phyloP scores from a whole-genome alignment of 2,888 invertebrate genomes.

The Ornithoptera alexandrae region DNA sequence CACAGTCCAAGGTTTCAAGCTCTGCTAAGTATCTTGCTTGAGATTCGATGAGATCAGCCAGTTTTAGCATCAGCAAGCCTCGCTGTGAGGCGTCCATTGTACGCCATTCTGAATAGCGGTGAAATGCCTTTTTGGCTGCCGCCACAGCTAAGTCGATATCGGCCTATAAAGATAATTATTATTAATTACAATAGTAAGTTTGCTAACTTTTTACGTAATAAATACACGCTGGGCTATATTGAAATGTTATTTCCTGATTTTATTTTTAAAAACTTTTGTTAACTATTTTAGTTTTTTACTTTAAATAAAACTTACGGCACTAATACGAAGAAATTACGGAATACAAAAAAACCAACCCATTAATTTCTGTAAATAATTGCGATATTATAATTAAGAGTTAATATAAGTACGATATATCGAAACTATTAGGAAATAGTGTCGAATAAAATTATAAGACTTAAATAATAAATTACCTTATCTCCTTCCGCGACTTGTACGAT shows the following conservation, averaged over 20 bases:
- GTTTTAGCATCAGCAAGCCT: constrained; percentile 84
- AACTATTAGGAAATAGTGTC: not conserved
- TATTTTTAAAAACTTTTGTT: too few relatives aligned
- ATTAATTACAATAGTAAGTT: too few relatives aligned
- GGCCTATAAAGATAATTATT: constrained; percentile 68
- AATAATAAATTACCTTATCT: constrained; percentile 81
- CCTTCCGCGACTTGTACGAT: constrained; percentile 90
- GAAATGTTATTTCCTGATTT: too few relatives aligned
- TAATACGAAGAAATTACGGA: not conserved
- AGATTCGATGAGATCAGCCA: constrained; percentile 88
- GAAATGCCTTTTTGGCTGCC: constrained; percentile 89
- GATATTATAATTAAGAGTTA: not conserved
- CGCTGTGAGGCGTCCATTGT: constrained; percentile 89
- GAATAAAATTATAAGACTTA: not conserved
- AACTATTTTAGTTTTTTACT: too few relatives aligned
- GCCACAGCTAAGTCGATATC: constrained; percentile 90
- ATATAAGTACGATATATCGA: not conserved
- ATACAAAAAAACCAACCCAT: not conserved
- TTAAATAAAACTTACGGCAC: not conserved
- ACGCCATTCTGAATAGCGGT: constrained; percentile 87
- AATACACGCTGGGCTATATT: too few relatives aligned
- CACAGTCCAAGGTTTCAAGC: constrained; percentile 96
- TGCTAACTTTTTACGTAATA: too few relatives aligned
- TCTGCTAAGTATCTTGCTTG: constrained; percentile 88
- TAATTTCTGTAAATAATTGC: not conserved